A percentile compares a stretch with the other conserved stretches of the same genome.
These are phyloP conservation scores for Hemiscyllium ocellatum DNA, from an alignment of 2,113 vertebrate genomes.

Conservation along the genomic window DNA sequence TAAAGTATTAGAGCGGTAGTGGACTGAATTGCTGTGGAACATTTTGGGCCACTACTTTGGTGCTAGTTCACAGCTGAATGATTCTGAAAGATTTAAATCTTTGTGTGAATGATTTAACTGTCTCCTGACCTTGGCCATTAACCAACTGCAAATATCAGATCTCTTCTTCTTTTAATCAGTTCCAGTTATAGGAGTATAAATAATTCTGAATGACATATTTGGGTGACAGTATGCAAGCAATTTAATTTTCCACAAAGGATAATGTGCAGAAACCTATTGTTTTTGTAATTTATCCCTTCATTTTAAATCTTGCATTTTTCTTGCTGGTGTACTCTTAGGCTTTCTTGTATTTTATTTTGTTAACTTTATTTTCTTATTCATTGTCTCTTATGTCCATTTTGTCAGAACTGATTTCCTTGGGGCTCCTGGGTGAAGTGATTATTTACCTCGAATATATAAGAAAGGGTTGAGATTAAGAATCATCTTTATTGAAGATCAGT, in stretches of 20 bases:
- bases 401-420: background rate
- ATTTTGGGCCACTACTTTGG: background rate
- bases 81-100: background rate
- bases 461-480: background rate
- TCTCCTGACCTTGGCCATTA: background rate
- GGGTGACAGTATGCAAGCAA: background rate
- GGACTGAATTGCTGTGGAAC: background rate
- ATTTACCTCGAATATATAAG: background rate
- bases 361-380: background rate
- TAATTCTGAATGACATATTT: conserved; percentile 1
- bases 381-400: background rate
- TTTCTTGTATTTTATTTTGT: background rate
- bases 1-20: background rate
- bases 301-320: background rate
- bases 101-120: background rate
- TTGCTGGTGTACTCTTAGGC: background rate
- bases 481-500: background rate
- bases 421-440: background rate
- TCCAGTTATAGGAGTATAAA: background rate
- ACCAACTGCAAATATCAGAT: background rate
- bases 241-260: background rate
- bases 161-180: background rate
- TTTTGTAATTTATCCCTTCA: background rate
- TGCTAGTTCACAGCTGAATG: background rate
- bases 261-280: background rate